Evolutionary conservation across 2,797 vertebrate species (phyloP).

Genomic region (Microchirus variegatus): DNA sequence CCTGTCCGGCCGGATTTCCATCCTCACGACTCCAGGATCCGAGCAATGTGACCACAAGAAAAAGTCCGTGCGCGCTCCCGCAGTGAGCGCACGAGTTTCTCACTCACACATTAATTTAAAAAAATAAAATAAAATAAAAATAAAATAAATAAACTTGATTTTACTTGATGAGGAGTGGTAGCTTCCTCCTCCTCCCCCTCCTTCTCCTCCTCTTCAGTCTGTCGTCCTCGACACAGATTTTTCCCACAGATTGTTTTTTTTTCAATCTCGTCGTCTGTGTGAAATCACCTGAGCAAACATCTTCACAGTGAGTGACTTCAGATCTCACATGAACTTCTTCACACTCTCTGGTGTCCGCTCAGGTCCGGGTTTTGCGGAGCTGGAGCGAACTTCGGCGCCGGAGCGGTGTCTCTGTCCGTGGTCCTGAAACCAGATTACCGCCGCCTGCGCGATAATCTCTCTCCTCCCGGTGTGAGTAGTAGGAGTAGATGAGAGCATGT

Average conservation of each 20-base stretch:
- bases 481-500: conserved; percentile 67
- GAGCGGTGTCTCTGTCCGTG: conserved; percentile 70
- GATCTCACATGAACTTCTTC: conserved; percentile 38
- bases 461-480: conserved; percentile 56
- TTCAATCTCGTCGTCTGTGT: conserved; percentile 28
- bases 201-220: no score
- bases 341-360: conserved; percentile 14
- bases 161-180: background rate
- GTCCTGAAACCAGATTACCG: conserved; percentile 81
- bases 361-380: conserved; percentile 8
- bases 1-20: conserved; percentile 85
- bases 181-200: no score
- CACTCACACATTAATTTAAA: conserved; percentile 42
- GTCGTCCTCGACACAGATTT: background rate
- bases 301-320: conserved; percentile 30
- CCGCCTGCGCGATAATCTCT: conserved; percentile 73
- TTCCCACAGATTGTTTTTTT: conserved; percentile 19
- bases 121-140: conserved; percentile 5
- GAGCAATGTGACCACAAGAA: conserved; percentile 37
- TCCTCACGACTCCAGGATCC: conserved; percentile 76
- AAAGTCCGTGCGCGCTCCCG: conserved; percentile 50
- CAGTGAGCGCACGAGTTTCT: conserved; percentile 41
- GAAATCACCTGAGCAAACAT: conserved; percentile 38
- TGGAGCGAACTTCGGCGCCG: conserved; percentile 50
- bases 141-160: conserved; percentile 31